A percentile compares a stretch with the other conserved stretches of the same genome.
Evolutionary conservation across 2,797 vertebrate species (phyloP).

Genomic region (Morelia viridis): DNA sequence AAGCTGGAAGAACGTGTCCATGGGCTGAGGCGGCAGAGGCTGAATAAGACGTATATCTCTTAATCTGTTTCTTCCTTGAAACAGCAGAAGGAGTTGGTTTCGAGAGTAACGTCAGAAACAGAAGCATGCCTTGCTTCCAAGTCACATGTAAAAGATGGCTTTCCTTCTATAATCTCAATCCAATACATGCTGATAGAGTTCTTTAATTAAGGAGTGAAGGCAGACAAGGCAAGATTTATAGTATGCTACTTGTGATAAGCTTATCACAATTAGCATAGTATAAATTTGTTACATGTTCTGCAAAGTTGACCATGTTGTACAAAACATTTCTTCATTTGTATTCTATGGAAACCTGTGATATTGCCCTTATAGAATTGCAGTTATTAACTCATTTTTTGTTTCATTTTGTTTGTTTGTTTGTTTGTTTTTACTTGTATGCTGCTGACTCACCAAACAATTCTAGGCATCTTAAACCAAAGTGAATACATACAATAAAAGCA

Average conservation of each 20-base stretch:
- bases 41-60: neutral
- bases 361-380: neutral
- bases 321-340: neutral
- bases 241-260: neutral
- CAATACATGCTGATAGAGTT: no score
- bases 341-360: neutral
- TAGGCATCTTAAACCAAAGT: neutral
- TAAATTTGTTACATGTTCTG: neutral
- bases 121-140: neutral
- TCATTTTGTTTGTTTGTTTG: neutral
- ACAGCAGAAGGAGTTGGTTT: neutral
- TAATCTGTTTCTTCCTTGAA: neutral
- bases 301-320: neutral
- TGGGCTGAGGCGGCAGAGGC: neutral
- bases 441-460: neutral
- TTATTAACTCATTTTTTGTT: neutral
- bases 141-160: neutral
- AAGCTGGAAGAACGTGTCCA: neutral
- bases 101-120: neutral
- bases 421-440: neutral
- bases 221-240: neutral
- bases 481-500: neutral
- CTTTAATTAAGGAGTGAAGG: neutral
- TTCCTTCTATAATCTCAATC: neutral
- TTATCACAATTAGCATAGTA: neutral